A percentile compares a stretch with the other conserved stretches of the same genome.
Conservation (phyloP, 2,797 vertebrate species). For the Brachyalestes nurse region DNA sequence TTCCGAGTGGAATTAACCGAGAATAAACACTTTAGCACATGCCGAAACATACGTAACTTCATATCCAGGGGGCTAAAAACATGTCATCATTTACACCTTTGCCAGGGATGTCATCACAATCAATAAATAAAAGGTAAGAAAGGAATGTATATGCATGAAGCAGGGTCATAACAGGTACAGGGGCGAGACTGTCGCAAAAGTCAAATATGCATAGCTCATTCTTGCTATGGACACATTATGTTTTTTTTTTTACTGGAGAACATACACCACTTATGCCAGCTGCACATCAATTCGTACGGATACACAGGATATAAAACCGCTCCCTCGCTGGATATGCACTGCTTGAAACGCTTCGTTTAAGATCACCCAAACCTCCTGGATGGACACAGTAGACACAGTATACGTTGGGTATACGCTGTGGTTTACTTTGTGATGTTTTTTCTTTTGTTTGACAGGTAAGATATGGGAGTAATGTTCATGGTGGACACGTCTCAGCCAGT, state of each 20-base stretch:
- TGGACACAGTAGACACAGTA: conserved; percentile 8
- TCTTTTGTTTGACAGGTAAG: conserved; percentile 38
- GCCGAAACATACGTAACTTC: neutral
- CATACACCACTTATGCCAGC: conserved; percentile 64
- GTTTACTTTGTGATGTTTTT: conserved; percentile 44
- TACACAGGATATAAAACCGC: conserved; percentile 57
- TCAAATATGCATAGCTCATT: conserved; percentile 71
- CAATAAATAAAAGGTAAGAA: conserved; percentile 40
- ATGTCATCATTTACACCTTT: conserved; percentile 16
- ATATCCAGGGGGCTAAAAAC: conserved; percentile 10
- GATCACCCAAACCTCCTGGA: neutral
- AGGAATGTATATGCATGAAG: conserved; percentile 24
- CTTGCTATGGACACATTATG: conserved; percentile 66
- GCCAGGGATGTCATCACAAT: conserved; percentile 11
- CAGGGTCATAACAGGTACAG: conserved; percentile 68
- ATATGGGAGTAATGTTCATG: conserved; percentile 43
- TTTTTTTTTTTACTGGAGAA: conserved; percentile 59
- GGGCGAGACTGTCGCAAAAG: conserved; percentile 64
- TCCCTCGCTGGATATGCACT: conserved; percentile 50
- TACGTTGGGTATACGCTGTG: conserved; percentile 5
- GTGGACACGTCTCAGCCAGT: conserved; percentile 64
- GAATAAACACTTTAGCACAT: conserved; percentile 28
- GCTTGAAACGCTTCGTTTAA: neutral
- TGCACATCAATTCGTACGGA: conserved; percentile 61
- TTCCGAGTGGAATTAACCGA: neutral